phyloP scores from a whole-genome alignment of 2,113 vertebrate species.

The Cepphus grylle region DNA sequence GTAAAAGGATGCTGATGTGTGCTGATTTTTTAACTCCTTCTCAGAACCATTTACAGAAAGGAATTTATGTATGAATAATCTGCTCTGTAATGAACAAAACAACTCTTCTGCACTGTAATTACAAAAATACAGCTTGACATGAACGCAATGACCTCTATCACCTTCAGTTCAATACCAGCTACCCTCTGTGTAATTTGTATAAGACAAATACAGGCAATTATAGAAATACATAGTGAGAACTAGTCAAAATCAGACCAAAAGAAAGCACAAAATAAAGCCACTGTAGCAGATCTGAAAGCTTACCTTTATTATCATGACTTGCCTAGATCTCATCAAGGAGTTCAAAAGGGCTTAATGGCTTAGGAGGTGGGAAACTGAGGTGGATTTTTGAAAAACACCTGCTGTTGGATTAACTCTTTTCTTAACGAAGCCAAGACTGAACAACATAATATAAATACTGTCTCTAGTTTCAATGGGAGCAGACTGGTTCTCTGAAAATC shows the following conservation, averaged over 20 bases:
- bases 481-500: background rate
- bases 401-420: background rate
- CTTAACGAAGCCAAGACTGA: background rate
- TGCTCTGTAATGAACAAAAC: background rate
- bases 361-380: background rate
- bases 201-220: background rate
- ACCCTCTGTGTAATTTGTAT: background rate
- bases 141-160: background rate
- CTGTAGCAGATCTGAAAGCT: fast-evolving
- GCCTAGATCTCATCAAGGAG: background rate
- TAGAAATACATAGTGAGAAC: background rate
- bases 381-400: background rate
- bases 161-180: background rate
- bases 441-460: background rate
- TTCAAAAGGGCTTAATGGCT: background rate
- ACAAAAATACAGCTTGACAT: background rate
- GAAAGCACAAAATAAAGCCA: background rate
- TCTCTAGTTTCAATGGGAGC: background rate
- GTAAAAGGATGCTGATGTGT: background rate
- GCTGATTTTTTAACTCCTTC: background rate
- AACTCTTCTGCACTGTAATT: background rate
- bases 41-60: background rate
- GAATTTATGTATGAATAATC: background rate
- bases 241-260: background rate
- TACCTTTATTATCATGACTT: background rate